Evolutionary conservation across 2,113 vertebrate genomes (phyloP).

Genomic region (Pitta sordida): DNA sequence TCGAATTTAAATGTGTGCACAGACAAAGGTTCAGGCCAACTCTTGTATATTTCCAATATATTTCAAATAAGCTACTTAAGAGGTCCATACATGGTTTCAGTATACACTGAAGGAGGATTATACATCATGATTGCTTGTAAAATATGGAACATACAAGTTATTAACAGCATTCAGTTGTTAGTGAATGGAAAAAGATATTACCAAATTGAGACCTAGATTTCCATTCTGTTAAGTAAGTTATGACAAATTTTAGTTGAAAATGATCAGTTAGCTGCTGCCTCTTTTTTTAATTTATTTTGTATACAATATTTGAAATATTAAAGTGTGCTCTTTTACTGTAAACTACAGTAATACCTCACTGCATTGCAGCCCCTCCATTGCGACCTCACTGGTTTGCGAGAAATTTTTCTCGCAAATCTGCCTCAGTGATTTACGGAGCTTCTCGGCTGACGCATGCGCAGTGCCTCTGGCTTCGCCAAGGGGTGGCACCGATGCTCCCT

Average conservation of each 20-base stretch:
- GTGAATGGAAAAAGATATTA: neutral
- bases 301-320: neutral
- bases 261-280: neutral
- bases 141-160: fast-evolving
- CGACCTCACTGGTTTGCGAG: too few species aligned
- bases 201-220: neutral
- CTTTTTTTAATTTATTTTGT: neutral
- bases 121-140: neutral
- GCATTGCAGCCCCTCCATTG: too few species aligned
- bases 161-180: neutral
- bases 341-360: too few species aligned
- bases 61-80: neutral
- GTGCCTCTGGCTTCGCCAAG: too few species aligned
- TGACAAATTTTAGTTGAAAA: neutral
- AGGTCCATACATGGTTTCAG: neutral
- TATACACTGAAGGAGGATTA: neutral
- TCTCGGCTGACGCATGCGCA: too few species aligned
- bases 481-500: too few species aligned
- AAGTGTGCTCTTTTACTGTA: neutral
- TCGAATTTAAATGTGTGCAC: neutral
- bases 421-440: too few species aligned
- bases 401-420: too few species aligned
- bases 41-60: fast-evolving
- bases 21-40: neutral
- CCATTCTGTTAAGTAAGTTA: neutral